These are phyloP conservation scores for Scrobipalpa atriplicella DNA, from an alignment of 2,888 invertebrate species.

Conservation along the genomic window DNA sequence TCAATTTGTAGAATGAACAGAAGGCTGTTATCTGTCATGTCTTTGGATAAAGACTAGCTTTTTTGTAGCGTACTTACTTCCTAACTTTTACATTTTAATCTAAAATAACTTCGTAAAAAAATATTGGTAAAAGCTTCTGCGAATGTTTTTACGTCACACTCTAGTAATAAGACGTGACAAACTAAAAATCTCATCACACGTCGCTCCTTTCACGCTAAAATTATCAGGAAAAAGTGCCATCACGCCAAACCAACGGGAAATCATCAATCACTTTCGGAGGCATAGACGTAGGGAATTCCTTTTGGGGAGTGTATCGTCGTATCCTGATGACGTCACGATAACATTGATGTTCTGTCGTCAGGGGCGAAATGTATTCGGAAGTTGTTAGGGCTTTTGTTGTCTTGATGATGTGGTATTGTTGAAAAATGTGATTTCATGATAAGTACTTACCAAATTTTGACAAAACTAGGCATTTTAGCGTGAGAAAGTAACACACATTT, in stretches of 20 bases:
- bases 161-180: neutral
- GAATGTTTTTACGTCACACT: too few species aligned
- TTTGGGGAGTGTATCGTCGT: slow-evolving; percentile 10
- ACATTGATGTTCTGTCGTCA: neutral
- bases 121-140: too few species aligned
- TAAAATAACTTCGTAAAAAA: too few species aligned
- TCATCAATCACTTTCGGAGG: slow-evolving; percentile 59
- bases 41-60: too few species aligned
- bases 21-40: too few species aligned
- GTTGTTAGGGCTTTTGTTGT: neutral
- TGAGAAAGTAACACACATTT: too few species aligned
- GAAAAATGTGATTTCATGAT: neutral
- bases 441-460: too few species aligned
- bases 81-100: too few species aligned
- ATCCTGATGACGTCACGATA: slow-evolving; percentile 19
- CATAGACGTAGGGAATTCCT: neutral
- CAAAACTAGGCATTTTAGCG: too few species aligned
- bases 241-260: slow-evolving; percentile 36
- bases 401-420: neutral
- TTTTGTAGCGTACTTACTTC: too few species aligned
- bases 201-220: neutral
- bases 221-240: slow-evolving; percentile 4
- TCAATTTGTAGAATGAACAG: neutral
- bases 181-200: neutral
- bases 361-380: neutral